A percentile compares a stretch with the other conserved stretches of the same genome.
Conservation (phyloP, 2,113 vertebrate species). For the Sapayoa aenigma region DNA sequence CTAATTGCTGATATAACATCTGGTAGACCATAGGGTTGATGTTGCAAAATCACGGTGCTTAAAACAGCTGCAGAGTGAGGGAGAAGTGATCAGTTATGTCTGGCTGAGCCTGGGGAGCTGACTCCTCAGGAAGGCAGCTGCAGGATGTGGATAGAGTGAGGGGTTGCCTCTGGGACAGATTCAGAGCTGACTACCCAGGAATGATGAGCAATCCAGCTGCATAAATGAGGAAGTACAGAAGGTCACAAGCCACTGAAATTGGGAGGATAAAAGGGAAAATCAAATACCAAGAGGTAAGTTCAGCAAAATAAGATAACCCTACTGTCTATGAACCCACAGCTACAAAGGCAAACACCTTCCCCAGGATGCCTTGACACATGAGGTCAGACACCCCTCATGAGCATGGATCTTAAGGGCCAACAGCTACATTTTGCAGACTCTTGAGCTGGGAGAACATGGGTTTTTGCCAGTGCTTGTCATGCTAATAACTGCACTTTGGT, state of each 20-base stretch:
- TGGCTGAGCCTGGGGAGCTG: background rate
- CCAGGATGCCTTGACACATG: background rate
- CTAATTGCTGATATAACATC: background rate
- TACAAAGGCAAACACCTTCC: background rate
- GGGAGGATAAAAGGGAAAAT: background rate
- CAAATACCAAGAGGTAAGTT: background rate
- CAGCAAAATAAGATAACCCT: background rate
- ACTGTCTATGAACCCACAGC: background rate
- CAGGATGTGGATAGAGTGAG: rapidly evolving
- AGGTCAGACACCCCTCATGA: background rate
- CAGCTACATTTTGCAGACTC: background rate
- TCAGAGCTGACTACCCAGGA: background rate
- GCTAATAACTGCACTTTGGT: background rate
- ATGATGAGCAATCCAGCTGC: background rate
- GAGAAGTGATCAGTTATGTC: background rate
- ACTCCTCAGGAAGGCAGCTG: background rate
- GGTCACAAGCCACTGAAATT: background rate
- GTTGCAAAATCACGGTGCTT: background rate
- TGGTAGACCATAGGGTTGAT: background rate
- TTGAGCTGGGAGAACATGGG: background rate
- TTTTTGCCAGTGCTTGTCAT: background rate
- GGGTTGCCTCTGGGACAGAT: background rate
- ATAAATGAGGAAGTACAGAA: background rate
- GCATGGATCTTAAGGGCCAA: background rate
- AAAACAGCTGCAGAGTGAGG: background rate